A percentile compares a stretch with the other conserved stretches of the same genome.
These are phyloP conservation scores for Xiphophorus couchianus DNA, from an alignment of 2,113 vertebrate species.

Conservation along the genomic window DNA sequence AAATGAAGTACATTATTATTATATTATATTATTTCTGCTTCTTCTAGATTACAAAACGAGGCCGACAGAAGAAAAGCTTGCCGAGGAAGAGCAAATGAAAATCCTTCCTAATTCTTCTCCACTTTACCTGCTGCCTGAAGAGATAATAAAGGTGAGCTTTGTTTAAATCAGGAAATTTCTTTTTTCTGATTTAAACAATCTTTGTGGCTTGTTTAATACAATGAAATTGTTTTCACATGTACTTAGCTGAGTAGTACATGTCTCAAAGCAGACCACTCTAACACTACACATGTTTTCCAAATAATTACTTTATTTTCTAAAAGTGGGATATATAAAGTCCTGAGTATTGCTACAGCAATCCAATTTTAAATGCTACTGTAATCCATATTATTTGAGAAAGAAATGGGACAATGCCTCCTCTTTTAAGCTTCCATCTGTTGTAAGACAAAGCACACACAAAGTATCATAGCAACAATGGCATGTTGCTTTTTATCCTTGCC, in stretches of 20 bases:
- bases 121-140: conserved; percentile 75
- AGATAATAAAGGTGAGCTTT: conserved; percentile 76
- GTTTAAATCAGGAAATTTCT: conserved; percentile 5
- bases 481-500: conserved; percentile 36
- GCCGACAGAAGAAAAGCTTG: conserved; percentile 32
- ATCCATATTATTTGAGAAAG: conserved; percentile 49
- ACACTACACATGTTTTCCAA: conserved; percentile 30
- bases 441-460: conserved; percentile 30
- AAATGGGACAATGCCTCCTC: conserved; percentile 32
- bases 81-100: conserved; percentile 60
- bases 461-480: conserved; percentile 27
- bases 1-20: not conserved
- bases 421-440: conserved; percentile 62
- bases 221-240: not conserved
- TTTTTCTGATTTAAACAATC: not conserved
- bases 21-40: not conserved
- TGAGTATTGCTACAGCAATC: conserved; percentile 20
- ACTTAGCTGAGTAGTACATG: not conserved
- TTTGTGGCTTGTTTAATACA: not conserved
- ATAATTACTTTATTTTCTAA: conserved; percentile 16
- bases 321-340: conserved; percentile 24
- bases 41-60: conserved; percentile 55
- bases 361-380: conserved; percentile 46
- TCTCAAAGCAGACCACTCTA: conserved; percentile 28
- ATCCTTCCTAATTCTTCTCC: conserved; percentile 51